Percentiles rank a stretch among this genome's conserved stretches.
phyloP scores from a whole-genome alignment of 2,888 invertebrate genomes.

The Epinotia bilunana region DNA sequence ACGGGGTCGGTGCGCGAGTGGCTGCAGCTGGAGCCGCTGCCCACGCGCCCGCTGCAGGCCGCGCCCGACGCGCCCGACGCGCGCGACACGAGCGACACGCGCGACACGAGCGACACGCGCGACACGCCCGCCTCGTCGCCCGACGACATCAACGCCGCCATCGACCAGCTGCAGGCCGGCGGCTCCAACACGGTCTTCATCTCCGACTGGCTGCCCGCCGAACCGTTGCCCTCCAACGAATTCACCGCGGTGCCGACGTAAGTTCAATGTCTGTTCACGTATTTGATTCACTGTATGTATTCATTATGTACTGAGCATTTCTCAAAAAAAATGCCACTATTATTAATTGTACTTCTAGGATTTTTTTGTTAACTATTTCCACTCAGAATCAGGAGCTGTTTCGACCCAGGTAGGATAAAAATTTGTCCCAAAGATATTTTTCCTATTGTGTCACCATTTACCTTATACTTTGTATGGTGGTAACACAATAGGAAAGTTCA shows the following conservation, averaged over 20 bases:
- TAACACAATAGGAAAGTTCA: no score
- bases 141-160: conserved; percentile 46
- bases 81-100: conserved; percentile 53
- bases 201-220: conserved; percentile 86
- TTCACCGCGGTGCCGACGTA: conserved; percentile 87
- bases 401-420: no score
- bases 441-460: no score
- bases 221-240: conserved; percentile 73
- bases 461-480: no score
- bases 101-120: conserved; percentile 46
- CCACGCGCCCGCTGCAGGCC: conserved; percentile 56
- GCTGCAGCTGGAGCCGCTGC: conserved; percentile 71
- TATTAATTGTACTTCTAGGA: no score
- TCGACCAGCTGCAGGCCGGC: conserved; percentile 42
- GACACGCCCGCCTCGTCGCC: conserved; percentile 51
- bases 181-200: conserved; percentile 65
- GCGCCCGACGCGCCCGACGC: conserved; percentile 69
- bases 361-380: no score
- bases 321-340: no score
- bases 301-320: no score
- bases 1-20: conserved; percentile 72
- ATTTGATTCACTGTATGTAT: no score
- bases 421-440: no score
- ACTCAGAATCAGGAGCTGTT: no score
- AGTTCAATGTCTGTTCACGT: conserved; percentile 59